These are phyloP conservation scores for Thripadectes ignobilis DNA, from an alignment of 2,797 vertebrate genomes.

Conservation along the genomic window DNA sequence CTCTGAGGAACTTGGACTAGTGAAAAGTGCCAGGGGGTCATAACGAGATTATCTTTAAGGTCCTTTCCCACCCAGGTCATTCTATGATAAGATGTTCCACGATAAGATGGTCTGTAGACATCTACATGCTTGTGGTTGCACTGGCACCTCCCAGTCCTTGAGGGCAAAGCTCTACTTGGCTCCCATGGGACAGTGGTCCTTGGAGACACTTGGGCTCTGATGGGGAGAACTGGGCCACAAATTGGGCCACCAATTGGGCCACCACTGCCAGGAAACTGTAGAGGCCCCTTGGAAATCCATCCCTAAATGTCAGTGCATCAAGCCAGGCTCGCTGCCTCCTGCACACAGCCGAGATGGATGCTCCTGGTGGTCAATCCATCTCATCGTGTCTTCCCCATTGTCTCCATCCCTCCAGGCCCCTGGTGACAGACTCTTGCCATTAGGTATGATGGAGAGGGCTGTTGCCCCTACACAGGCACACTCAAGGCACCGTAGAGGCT, in stretches of 20 bases:
- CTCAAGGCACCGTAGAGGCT: not conserved
- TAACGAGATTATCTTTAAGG: not conserved
- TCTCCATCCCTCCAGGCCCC: not conserved
- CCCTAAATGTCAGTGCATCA: not conserved
- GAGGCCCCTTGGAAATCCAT: not conserved
- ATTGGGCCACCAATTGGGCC: not conserved
- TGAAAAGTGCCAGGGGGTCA: not conserved
- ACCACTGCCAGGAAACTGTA: not conserved
- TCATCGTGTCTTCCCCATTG: not conserved
- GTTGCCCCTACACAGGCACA: not conserved
- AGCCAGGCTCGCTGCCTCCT: not conserved
- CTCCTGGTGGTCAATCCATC: slow-evolving; percentile 1
- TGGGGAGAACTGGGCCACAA: not conserved
- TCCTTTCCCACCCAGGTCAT: not conserved
- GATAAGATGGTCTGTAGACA: not conserved
- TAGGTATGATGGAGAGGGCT: slow-evolving; percentile 13
- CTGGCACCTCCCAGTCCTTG: not conserved
- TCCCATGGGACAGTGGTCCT: not conserved
- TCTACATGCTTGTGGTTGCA: not conserved
- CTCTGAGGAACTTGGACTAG: not conserved
- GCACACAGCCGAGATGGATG: not conserved
- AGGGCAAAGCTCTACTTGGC: not conserved
- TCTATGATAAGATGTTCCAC: not conserved
- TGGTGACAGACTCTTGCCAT: slow-evolving; percentile 8
- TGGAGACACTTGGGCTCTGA: not conserved